Evolutionary conservation across 2,888 invertebrate genomes (phyloP), one percentile per base, ranked within the genome.

Genomic region (Megaustenia siamemsis): DNA sequence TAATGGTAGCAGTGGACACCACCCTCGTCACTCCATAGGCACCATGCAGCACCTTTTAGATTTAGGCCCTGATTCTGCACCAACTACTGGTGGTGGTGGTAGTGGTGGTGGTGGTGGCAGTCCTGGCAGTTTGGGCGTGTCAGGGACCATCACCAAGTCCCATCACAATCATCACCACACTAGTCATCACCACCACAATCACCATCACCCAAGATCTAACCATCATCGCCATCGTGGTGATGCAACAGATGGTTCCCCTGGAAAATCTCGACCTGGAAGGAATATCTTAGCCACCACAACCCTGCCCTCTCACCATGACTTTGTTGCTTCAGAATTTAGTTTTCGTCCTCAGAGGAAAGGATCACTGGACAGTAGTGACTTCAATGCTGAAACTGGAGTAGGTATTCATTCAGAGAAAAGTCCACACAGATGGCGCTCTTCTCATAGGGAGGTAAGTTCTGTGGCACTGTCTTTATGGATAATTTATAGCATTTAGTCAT

Each of bases 81-180:
- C 68, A 63, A 40, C 53, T 85, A 24, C 56, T 77, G 80, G 86
- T 86, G 35, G 80, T 83, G n/a, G 82, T 81, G 6, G 71, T 85
- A 5, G 87, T 87, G 38, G 87, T 87, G n/a, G n/a, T n/a, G n/a
- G n/a, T n/a, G 38, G 73, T 85, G 38, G 86, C 86, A 35, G 73
- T 86, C 56, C 88, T 86, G 73, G 86, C 86, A 35, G n/a, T 24
- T 6, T 32, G 15, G 63, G 63, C 4, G 35, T 45, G 18, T 63
- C 45, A 32, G 73, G 32, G 38, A 66, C 38, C 53, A 81, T 73
- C 76, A 63, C 85, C 56, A 73, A 84, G 80, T 32, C 82, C 28
- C 68, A 86, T 79, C 86, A 75, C n/a, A 83, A 84, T 40, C 84
- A 85, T 80, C 86, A 87, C 66, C 83, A 85, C 45, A 71, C 83